Conservation (phyloP, 2,888 invertebrate species). For the Epiblema foenella region DNA sequence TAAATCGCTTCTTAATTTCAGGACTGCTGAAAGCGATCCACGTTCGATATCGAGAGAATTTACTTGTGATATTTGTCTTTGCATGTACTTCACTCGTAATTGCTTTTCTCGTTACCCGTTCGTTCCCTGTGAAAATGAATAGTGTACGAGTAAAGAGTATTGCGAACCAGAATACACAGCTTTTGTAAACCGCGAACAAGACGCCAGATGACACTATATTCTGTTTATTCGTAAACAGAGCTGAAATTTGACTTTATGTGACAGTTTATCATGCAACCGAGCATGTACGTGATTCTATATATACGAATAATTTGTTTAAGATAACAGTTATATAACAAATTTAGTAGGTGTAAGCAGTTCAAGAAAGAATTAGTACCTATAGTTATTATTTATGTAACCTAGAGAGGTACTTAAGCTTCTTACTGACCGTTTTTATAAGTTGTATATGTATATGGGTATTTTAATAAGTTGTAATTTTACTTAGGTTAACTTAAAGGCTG, state of each 20-base stretch:
- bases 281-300: conserved; percentile 7
- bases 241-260: conserved; percentile 23
- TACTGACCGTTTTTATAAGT: too few species aligned
- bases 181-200: conserved; percentile 32
- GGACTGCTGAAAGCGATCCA: background rate
- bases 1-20: background rate
- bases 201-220: conserved; percentile 30
- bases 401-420: too few species aligned
- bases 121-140: conserved; percentile 34
- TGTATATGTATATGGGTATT: too few species aligned
- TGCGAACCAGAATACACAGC: conserved; percentile 29
- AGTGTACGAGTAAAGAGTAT: conserved; percentile 28
- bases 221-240: conserved; percentile 28
- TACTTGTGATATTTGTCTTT: conserved; percentile 35
- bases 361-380: background rate
- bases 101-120: conserved; percentile 36
- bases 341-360: background rate
- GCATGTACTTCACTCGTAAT: conserved; percentile 33
- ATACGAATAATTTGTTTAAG: conserved; percentile 1
- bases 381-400: too few species aligned
- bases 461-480: too few species aligned
- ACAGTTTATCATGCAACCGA: conserved; percentile 13
- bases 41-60: conserved; percentile 23
- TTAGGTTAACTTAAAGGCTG: too few species aligned
- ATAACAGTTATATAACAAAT: too few species aligned